Base-by-base conservation (phyloP, 2,113 vertebrate genomes). In the Mirounga angustirostris region DNA sequence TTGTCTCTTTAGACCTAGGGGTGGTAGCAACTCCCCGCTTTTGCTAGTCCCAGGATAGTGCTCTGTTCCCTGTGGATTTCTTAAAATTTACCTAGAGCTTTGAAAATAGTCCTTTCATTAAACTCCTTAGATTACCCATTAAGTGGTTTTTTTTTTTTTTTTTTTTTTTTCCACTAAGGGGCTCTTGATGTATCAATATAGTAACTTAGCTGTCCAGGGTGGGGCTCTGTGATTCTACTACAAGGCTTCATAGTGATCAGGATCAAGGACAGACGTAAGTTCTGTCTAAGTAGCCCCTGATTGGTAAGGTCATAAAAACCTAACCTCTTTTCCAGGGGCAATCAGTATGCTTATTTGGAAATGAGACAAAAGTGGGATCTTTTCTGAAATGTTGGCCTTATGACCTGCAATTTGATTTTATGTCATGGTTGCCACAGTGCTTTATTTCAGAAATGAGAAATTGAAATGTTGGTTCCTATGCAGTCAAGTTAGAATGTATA, bases 381-480 rank as follows among this genome's bases (percentile, higher is more conserved):
- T 91, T 84, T 82, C 56, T 80, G 85, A 93, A 86, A 81, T 63
- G 33, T 78, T 91, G 63, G 74, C 63, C 18, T 93, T 82, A n/a
- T n/a, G 58, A 46, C 46, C 73, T 90, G 2, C n/a, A 56, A 73
- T 81, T 93, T 94, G 76, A 56, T 76, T 80, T 95, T 65, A 89
- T 9, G 26, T 69, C 46, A 21, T 14, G 28, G 36, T 58, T 74
- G 8, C 22, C 43, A 52, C 33, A 81, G 65, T 40, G 18, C 11
- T 92, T 85, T 90, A 78, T 61, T 88, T 69, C 54, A 94, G 52
- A 73, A 94, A 93, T 7, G 18, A 91, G 63, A 95, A 71, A 84
- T 7, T n/a, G 15, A 97, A 84, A 86, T 58, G 7, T 52, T 95
- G 56, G 26, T 94, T 58, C 89, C 50, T 83, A n/a, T 15, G 43